Evolutionary conservation across 1,140 invertebrate species (phyloP).

Genomic region (Hesperophylax magnus): DNA sequence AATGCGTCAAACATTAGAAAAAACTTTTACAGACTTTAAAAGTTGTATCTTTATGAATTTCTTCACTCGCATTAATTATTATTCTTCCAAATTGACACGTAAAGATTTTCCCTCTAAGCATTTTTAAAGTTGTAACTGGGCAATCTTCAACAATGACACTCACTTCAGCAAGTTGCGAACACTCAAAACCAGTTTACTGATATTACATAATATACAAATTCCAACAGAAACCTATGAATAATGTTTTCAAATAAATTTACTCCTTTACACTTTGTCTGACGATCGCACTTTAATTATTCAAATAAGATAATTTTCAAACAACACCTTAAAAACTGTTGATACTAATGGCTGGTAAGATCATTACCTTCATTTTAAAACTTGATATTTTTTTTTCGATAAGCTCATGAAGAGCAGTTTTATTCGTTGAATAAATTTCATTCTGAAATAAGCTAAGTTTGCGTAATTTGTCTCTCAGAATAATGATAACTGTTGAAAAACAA

Average conservation of each 20-base stretch:
- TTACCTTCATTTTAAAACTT: conserved; percentile 12
- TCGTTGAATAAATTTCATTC: conserved; percentile 10
- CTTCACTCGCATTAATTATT: no score
- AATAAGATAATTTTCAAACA: not conserved
- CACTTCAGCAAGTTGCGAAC: not conserved
- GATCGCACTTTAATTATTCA: not conserved
- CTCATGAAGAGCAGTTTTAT: conserved; percentile 9
- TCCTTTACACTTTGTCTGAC: not conserved
- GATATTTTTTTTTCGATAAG: not conserved
- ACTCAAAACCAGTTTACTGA: not conserved
- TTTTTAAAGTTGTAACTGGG: no score
- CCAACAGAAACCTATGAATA: not conserved
- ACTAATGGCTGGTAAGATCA: not conserved
- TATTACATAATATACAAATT: not conserved
- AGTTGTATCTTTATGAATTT: no score
- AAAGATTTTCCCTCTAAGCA: no score
- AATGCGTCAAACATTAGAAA: no score
- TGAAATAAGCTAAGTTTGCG: not conserved
- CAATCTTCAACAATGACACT: no score
- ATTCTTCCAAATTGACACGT: no score
- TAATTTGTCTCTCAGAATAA: not conserved
- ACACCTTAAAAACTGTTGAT: not conserved
- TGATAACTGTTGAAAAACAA: not conserved
- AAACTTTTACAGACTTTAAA: no score
- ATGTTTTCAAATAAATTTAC: no score